A percentile compares a stretch with the other conserved stretches of the same genome.
Evolutionary conservation across 2,888 invertebrate genomes (phyloP).

Genomic region (Nomada lathburiana): DNA sequence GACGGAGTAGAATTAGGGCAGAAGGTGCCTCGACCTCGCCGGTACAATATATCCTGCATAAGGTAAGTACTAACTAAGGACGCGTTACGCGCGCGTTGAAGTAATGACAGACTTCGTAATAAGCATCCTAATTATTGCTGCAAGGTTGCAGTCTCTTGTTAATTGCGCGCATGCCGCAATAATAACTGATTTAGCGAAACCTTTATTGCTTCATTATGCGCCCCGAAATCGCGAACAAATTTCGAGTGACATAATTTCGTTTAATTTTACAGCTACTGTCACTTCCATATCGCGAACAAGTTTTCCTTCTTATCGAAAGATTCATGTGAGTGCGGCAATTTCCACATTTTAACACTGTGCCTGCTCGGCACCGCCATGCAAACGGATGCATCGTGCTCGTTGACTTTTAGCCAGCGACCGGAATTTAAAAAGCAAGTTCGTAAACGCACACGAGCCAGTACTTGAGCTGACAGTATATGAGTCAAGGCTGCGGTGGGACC

Average conservation of each 20-base stretch:
- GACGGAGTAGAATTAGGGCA: conserved; percentile 67
- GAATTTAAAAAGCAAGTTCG: conserved; percentile 57
- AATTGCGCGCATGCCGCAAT: conserved; percentile 9
- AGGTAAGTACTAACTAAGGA: conserved; percentile 67
- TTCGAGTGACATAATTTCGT: not conserved
- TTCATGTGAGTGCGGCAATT: not conserved
- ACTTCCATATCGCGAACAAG: no score
- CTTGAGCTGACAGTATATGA: conserved; percentile 69
- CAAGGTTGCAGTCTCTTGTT: conserved; percentile 26
- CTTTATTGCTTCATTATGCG: not conserved
- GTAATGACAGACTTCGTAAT: conserved; percentile 43
- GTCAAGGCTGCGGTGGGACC: conserved; percentile 80
- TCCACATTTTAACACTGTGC: not conserved
- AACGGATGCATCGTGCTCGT: conserved; percentile 40
- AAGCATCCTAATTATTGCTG: conserved; percentile 37
- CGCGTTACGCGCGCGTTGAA: conserved; percentile 17
- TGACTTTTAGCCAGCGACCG: conserved; percentile 44
- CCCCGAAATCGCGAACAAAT: not conserved
- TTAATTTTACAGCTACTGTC: not conserved
- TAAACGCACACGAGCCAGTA: conserved; percentile 54
- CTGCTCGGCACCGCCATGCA: not conserved
- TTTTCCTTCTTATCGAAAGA: no score
- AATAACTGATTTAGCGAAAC: conserved; percentile 7
- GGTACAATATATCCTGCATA: conserved; percentile 62
- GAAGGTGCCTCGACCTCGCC: conserved; percentile 61